phyloP scores from a whole-genome alignment of 92 coral and sea anemone genomes.

The Actinernus sp. region DNA sequence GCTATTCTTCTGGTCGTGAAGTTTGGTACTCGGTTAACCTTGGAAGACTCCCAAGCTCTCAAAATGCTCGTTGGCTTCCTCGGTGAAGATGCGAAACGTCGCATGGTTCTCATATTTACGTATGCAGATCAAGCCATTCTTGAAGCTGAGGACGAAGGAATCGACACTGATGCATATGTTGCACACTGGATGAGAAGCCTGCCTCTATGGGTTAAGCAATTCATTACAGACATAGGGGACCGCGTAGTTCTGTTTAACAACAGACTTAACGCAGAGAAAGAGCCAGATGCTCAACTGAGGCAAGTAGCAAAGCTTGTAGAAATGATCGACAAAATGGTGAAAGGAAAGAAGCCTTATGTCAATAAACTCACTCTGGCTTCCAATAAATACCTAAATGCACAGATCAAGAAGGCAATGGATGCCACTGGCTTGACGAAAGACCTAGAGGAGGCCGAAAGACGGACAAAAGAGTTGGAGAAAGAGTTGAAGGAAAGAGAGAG shows the following conservation, averaged over 20 bases:
- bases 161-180: background rate
- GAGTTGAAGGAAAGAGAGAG: background rate
- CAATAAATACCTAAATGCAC: background rate
- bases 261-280: background rate
- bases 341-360: background rate
- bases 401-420: slow-evolving; percentile 2
- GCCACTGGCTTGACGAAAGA: slow-evolving; percentile 2
- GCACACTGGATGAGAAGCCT: background rate
- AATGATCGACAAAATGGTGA: background rate
- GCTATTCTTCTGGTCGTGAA: slow-evolving; percentile 2
- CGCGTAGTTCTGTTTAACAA: slow-evolving; percentile 13
- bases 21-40: slow-evolving; percentile 7
- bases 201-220: slow-evolving; percentile 8
- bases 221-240: background rate
- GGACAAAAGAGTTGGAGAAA: background rate
- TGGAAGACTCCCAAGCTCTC: slow-evolving; percentile 10
- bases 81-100: background rate
- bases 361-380: background rate
- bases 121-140: slow-evolving; percentile 2
- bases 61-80: background rate
- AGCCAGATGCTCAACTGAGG: background rate
- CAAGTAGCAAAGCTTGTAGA: background rate
- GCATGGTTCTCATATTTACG: slow-evolving; percentile 12
- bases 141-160: background rate
- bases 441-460: background rate